These are phyloP conservation scores for Laupala kohalensis DNA, from an alignment of 1,140 invertebrate species.

Conservation along the genomic window DNA sequence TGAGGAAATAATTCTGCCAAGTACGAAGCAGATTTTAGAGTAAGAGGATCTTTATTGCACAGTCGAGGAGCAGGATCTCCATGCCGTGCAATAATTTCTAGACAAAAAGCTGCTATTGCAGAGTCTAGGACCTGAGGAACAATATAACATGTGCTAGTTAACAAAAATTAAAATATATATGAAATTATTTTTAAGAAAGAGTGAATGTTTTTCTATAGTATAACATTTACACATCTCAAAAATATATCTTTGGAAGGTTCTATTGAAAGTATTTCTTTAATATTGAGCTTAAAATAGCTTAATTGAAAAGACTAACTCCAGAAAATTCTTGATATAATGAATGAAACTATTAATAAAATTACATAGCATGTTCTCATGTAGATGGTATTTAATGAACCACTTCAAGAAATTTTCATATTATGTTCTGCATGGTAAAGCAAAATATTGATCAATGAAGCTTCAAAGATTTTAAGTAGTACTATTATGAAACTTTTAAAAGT, in stretches of 20 bases:
- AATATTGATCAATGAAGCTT: too few species aligned
- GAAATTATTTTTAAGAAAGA: too few species aligned
- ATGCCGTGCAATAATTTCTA: constrained; percentile 91
- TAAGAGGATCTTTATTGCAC: constrained; percentile 98
- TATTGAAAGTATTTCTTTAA: not conserved
- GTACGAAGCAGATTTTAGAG: constrained; percentile 85
- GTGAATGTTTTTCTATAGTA: not conserved
- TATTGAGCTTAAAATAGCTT: too few species aligned
- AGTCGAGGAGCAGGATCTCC: constrained; percentile 82
- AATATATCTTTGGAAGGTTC: not conserved
- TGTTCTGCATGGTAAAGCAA: too few species aligned
- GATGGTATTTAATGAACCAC: too few species aligned
- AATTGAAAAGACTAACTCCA: too few species aligned
- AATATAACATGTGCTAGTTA: not conserved
- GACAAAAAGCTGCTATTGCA: constrained; percentile 89
- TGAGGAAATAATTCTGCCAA: constrained; percentile 47
- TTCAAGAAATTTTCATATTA: too few species aligned
- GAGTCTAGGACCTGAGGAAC: constrained; percentile 64
- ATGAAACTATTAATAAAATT: too few species aligned
- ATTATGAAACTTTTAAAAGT: too few species aligned
- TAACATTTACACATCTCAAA: not conserved
- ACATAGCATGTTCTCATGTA: too few species aligned
- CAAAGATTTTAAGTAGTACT: too few species aligned
- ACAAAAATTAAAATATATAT: not conserved
- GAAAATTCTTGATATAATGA: too few species aligned